Percentiles rank a stretch among this genome's conserved stretches.
Conservation (phyloP, 1,140 invertebrate genomes). For the Steinernema khuongi region DNA sequence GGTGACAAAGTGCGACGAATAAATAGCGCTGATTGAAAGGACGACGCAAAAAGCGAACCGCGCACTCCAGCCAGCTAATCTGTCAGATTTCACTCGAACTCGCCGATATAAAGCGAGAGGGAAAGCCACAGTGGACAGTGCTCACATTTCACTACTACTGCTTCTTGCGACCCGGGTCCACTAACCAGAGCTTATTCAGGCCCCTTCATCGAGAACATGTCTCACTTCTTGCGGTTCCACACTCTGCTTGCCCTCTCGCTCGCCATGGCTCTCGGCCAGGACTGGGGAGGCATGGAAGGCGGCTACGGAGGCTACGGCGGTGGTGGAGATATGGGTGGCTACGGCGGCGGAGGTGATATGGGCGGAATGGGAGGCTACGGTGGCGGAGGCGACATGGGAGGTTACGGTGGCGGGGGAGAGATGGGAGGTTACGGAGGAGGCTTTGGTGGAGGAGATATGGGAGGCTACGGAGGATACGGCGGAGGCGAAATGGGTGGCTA, state of each 20-base stretch:
- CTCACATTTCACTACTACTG: no score
- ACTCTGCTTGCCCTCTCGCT: constrained; percentile 17
- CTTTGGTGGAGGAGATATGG: constrained; percentile 37
- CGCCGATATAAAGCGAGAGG: neutral
- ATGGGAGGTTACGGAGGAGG: constrained; percentile 12
- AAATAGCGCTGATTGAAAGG: constrained; percentile 26
- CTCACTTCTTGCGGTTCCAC: neutral
- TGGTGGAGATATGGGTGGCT: constrained; percentile 24
- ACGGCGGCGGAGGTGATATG: constrained; percentile 39
- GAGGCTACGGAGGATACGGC: constrained; percentile 26
- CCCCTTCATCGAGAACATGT: no score
- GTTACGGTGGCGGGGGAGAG: constrained; percentile 10
- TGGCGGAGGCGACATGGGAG: constrained; percentile 34
- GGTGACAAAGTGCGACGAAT: constrained; percentile 21
- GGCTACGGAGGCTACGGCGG: constrained; percentile 26
- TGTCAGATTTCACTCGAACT: neutral
- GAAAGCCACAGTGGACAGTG: no score
- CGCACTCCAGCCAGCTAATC: constrained; percentile 8
- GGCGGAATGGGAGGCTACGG: constrained; percentile 35
- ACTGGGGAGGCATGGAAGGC: constrained; percentile 44
- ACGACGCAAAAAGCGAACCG: neutral
- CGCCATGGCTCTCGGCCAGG: constrained; percentile 31
- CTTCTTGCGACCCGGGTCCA: no score
- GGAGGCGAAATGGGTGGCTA: constrained; percentile 40
- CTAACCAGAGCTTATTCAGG: no score